A percentile compares a stretch with the other conserved stretches of the same genome.
phyloP scores from a whole-genome alignment of 2,113 vertebrate species.

The Ia io region DNA sequence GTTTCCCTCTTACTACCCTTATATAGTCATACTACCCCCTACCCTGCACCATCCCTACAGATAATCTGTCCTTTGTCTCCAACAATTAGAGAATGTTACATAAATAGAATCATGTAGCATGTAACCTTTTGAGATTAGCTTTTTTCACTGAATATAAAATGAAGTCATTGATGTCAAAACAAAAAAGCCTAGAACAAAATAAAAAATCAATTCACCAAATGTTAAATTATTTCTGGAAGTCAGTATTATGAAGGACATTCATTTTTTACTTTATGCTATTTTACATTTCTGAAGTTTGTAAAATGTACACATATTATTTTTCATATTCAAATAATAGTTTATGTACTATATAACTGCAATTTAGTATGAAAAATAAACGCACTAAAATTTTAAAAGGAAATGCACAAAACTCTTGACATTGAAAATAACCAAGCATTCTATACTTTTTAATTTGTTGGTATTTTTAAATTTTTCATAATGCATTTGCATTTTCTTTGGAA shows the following conservation, averaged over 20 bases:
- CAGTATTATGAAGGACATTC: background rate
- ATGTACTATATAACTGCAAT: background rate
- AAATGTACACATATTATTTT: background rate
- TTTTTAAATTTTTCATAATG: background rate
- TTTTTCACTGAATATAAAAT: background rate
- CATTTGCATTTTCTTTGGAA: background rate
- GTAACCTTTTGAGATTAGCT: background rate
- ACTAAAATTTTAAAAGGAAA: constrained; percentile 3
- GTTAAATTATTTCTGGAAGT: background rate
- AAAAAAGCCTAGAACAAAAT: background rate
- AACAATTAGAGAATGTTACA: background rate
- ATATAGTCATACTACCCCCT: background rate
- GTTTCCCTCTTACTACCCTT: background rate
- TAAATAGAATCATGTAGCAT: background rate
- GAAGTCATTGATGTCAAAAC: background rate
- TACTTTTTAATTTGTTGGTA: background rate
- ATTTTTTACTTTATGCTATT: background rate
- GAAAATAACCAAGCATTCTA: background rate
- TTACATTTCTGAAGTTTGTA: background rate
- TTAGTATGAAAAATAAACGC: background rate
- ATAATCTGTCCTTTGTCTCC: background rate
- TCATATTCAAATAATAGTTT: background rate
- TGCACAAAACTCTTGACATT: background rate
- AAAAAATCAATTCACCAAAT: background rate
- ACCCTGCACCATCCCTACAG: background rate